Percentiles rank a stretch among this genome's conserved stretches.
These are phyloP conservation scores for Trematocara macrostoma DNA, from an alignment of 2,113 vertebrate species.

Conservation along the genomic window DNA sequence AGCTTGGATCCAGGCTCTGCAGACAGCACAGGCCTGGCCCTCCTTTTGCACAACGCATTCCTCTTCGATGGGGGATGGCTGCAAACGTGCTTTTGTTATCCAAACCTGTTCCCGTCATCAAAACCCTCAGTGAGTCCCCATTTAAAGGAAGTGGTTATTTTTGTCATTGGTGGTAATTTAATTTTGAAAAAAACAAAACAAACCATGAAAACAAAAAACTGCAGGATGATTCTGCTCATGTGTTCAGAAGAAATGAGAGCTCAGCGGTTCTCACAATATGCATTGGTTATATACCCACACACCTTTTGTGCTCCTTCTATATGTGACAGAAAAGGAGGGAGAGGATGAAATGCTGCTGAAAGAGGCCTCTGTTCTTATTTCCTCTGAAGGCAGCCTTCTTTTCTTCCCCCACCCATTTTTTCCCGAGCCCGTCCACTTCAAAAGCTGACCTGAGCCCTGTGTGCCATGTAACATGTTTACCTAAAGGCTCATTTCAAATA, in stretches of 20 bases:
- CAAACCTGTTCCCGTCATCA: constrained; percentile 54
- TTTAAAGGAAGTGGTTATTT: constrained; percentile 43
- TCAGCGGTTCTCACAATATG: not conserved
- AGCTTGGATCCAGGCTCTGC: constrained; percentile 54
- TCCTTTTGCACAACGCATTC: constrained; percentile 63
- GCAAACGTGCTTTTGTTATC: constrained; percentile 55
- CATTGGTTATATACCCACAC: not conserved
- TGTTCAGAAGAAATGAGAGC: not conserved
- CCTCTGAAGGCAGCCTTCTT: constrained; percentile 64
- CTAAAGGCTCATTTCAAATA: constrained; percentile 72
- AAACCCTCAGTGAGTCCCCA: constrained; percentile 36
- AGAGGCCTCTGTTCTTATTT: constrained; percentile 68
- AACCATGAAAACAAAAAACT: not conserved
- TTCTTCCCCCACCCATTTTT: constrained; percentile 59
- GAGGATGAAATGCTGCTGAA: constrained; percentile 62
- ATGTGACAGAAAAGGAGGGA: constrained; percentile 43
- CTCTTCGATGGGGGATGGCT: constrained; percentile 39
- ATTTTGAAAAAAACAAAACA: not conserved
- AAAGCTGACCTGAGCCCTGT: constrained; percentile 64
- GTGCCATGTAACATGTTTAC: constrained; percentile 67
- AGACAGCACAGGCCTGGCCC: constrained; percentile 48
- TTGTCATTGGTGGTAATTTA: constrained; percentile 15
- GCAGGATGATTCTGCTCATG: not conserved
- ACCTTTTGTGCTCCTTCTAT: constrained; percentile 55
- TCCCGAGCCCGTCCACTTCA: constrained; percentile 67